Conservation (phyloP, 2,888 invertebrate species). For the Sinodicranocentrus sp. region DNA sequence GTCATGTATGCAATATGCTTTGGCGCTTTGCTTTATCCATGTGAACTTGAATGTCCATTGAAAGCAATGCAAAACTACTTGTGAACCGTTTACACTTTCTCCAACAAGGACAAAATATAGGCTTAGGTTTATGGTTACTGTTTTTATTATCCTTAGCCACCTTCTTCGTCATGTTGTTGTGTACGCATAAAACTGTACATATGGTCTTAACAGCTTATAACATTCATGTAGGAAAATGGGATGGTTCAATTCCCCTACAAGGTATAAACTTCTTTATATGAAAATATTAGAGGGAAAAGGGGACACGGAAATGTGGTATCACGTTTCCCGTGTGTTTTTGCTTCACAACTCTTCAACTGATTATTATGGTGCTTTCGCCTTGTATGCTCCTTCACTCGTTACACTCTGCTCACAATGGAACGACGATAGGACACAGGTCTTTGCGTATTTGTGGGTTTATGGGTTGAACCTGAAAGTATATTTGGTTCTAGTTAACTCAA, state of each 20-base stretch:
- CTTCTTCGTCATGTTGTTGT: too few relatives aligned
- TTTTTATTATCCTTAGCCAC: too few relatives aligned
- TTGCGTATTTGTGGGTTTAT: slow-evolving; percentile 45
- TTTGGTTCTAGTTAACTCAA: background rate
- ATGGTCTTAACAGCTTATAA: background rate
- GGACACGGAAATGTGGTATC: slow-evolving; percentile 27
- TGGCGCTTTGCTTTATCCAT: background rate
- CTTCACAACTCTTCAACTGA: background rate
- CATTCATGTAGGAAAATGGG: too few relatives aligned
- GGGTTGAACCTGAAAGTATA: slow-evolving; percentile 53
- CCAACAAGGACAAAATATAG: too few relatives aligned
- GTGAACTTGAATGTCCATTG: too few relatives aligned
- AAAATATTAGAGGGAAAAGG: too few relatives aligned
- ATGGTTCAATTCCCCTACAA: too few relatives aligned
- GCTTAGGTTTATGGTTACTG: too few relatives aligned
- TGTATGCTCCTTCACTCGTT: slow-evolving; percentile 29
- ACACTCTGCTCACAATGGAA: slow-evolving; percentile 49
- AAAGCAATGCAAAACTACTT: too few relatives aligned
- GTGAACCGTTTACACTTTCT: too few relatives aligned
- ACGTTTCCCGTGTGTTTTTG: slow-evolving; percentile 2
- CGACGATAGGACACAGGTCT: slow-evolving; percentile 43
- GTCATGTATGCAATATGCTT: background rate
- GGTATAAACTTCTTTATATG: too few relatives aligned
- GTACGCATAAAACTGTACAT: too few relatives aligned
- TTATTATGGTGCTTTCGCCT: slow-evolving; percentile 24